Percentiles rank a stretch among this genome's conserved stretches.
phyloP scores from a whole-genome alignment of 2,113 vertebrate genomes.

The Gallinago media region DNA sequence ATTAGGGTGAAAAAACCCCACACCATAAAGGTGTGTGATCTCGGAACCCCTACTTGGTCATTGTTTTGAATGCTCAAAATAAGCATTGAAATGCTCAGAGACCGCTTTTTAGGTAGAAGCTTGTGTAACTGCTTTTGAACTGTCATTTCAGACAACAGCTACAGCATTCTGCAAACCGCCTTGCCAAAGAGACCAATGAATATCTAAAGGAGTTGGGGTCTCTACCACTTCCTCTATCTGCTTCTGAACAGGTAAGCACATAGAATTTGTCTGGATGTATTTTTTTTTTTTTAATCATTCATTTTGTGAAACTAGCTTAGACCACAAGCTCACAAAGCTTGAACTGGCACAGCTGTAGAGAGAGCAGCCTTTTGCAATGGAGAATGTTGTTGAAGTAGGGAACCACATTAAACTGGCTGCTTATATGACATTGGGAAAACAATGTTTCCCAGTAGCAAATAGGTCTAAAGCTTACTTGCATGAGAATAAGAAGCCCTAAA shows the following conservation, averaged over 20 bases:
- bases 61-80: neutral
- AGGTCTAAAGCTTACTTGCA: neutral
- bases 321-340: neutral
- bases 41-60: neutral
- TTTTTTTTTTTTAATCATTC: neutral
- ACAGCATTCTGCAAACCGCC: constrained; percentile 91
- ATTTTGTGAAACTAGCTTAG: neutral
- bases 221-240: constrained; percentile 81
- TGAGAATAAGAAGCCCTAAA: neutral
- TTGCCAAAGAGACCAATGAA: constrained; percentile 96
- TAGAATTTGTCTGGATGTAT: neutral
- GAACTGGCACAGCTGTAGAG: neutral
- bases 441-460: neutral
- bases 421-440: neutral
- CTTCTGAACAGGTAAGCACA: constrained; percentile 88
- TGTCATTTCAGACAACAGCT: constrained; percentile 86
- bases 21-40: neutral
- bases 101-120: neutral
- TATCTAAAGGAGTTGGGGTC: constrained; percentile 91
- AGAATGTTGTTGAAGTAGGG: neutral
- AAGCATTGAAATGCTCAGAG: neutral
- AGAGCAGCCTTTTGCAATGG: neutral
- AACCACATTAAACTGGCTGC: neutral
- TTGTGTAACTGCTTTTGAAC: neutral
- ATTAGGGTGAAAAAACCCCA: neutral